Evolutionary conservation across 2,888 invertebrate species (phyloP).

Genomic region (Troilus luridus): DNA sequence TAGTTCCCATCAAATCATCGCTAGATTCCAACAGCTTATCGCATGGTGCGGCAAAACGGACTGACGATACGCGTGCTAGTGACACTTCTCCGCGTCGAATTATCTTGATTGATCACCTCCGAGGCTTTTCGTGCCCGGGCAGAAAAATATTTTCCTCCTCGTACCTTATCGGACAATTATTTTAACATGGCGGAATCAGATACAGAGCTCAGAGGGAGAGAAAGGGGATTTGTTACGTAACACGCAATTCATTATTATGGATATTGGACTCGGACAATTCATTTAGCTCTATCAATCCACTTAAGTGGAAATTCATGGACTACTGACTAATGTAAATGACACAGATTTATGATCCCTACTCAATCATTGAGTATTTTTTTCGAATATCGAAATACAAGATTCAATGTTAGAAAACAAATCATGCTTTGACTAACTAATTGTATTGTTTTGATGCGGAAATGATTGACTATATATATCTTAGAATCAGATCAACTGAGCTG

Average conservation of each 20-base stretch:
- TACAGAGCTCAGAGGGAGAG: background rate
- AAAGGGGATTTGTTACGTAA: background rate
- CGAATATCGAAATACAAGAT: too few species aligned
- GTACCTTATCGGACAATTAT: slow-evolving; percentile 24
- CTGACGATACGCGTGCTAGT: background rate
- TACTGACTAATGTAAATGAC: background rate
- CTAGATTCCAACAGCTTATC: background rate
- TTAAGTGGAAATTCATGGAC: background rate
- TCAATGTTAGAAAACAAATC: too few species aligned
- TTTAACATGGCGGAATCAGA: slow-evolving; percentile 27
- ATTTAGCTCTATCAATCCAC: background rate
- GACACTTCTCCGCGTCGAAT: background rate
- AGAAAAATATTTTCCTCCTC: background rate
- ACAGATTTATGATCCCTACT: background rate
- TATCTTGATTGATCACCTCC: slow-evolving; percentile 20
- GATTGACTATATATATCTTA: too few species aligned
- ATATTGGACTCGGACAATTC: background rate
- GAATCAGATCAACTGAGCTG: too few species aligned
- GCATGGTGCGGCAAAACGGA: background rate
- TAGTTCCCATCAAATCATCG: background rate
- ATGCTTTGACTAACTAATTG: too few species aligned
- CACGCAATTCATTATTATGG: background rate
- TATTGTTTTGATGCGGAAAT: too few species aligned
- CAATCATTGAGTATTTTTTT: background rate
- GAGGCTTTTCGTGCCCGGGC: background rate